Percentiles rank a stretch among this genome's conserved stretches.
Evolutionary conservation across 2,888 invertebrate genomes (phyloP).

Genomic region (Opisthograptis luteolata): DNA sequence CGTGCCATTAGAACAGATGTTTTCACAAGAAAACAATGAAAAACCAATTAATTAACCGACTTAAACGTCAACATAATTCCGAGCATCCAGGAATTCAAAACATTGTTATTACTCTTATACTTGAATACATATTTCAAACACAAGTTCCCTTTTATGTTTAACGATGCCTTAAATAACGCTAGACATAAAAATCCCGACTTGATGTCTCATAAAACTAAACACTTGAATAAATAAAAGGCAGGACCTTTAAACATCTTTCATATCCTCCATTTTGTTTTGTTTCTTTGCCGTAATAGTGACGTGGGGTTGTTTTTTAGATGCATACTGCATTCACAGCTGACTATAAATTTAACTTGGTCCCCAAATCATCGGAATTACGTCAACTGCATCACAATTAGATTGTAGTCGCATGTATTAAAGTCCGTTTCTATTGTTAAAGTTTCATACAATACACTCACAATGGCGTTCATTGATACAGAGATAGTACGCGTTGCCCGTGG

Average conservation of each 20-base stretch:
- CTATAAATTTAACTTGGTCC: slow-evolving; percentile 62
- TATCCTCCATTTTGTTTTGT: slow-evolving; percentile 41
- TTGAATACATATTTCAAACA: slow-evolving; percentile 44
- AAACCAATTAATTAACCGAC: slow-evolving; percentile 32
- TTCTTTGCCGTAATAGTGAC: slow-evolving; percentile 37
- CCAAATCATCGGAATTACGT: slow-evolving; percentile 67
- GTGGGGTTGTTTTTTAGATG: slow-evolving; percentile 40
- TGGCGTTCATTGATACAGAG: slow-evolving; percentile 63
- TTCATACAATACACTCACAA: slow-evolving; percentile 48
- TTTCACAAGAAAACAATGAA: slow-evolving; percentile 39
- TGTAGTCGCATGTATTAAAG: slow-evolving; percentile 59
- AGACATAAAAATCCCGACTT: slow-evolving; percentile 59
- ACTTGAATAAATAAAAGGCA: slow-evolving; percentile 61
- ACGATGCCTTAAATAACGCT: slow-evolving; percentile 61
- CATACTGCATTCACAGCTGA: slow-evolving; percentile 50
- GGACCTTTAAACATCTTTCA: slow-evolving; percentile 45
- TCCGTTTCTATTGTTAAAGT: slow-evolving; percentile 56
- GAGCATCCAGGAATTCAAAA: slow-evolving; percentile 12
- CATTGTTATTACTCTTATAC: slow-evolving; percentile 3
- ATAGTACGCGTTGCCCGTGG: slow-evolving; percentile 67
- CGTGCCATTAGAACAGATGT: slow-evolving; percentile 44
- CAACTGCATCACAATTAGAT: slow-evolving; percentile 66
- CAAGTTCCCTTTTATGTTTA: slow-evolving; percentile 55
- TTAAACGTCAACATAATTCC: slow-evolving; percentile 6
- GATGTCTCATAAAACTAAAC: slow-evolving; percentile 63